Conservation (phyloP, 92 coral and sea anemone genomes). For the Desmophyllum pertusum region DNA sequence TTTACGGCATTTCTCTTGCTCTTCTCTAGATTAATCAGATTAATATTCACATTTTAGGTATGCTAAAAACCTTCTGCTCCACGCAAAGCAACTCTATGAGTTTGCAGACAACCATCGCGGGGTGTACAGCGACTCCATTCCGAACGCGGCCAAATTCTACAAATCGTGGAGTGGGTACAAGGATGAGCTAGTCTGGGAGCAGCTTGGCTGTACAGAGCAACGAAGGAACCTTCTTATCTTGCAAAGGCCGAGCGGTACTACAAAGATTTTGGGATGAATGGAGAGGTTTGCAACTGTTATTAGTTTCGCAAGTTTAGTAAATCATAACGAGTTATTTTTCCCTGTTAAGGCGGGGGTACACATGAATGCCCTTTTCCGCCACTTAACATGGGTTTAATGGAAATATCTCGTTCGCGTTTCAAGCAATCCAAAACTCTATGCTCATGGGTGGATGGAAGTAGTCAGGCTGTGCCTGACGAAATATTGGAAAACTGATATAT, state of each 20-base stretch:
- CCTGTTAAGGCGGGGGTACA: no score
- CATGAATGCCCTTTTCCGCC: no score
- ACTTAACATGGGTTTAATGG: no score
- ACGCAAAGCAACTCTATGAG: slow-evolving; percentile 67
- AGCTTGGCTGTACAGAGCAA: slow-evolving; percentile 74
- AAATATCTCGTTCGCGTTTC: no score
- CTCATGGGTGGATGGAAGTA: no score
- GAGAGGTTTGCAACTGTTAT: slow-evolving; percentile 1
- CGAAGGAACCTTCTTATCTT: slow-evolving; percentile 41
- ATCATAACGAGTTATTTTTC: no score
- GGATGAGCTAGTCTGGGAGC: slow-evolving; percentile 83
- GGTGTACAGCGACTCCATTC: slow-evolving; percentile 59
- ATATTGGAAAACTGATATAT: no score
- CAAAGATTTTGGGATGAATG: slow-evolving; percentile 36
- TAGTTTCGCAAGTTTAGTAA: neutral
- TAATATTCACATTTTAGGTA: slow-evolving; percentile 13
- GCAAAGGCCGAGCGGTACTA: slow-evolving; percentile 65
- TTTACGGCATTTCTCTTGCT: no score
- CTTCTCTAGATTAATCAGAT: no score
- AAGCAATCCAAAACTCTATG: no score
- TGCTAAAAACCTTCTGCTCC: slow-evolving; percentile 55
- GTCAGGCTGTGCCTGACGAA: no score
- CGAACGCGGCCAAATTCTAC: slow-evolving; percentile 52
- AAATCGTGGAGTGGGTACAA: slow-evolving; percentile 49
- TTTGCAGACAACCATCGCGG: slow-evolving; percentile 69